Percentiles rank a stretch among this genome's conserved stretches.
Evolutionary conservation across 2,888 invertebrate species (phyloP).

Genomic region (Entomobrya multifasciata): DNA sequence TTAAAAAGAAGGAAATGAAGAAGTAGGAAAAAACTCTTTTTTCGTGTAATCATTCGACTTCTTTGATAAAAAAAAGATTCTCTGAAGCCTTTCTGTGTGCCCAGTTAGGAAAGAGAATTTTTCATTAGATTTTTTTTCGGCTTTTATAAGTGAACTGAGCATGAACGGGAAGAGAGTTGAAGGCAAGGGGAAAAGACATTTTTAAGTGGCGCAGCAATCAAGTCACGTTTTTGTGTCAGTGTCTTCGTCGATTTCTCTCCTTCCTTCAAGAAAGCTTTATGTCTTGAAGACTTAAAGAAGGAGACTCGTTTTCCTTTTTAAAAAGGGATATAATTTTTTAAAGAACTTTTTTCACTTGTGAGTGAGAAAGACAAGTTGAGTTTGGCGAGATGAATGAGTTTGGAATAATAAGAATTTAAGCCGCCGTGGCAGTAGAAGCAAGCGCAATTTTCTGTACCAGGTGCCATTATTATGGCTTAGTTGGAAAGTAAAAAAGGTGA

Average conservation of each 20-base stretch:
- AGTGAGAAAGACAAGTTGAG: not conserved
- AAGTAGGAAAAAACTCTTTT: too few species aligned
- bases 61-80: not conserved
- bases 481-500: constrained; percentile 12
- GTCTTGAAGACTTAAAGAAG: not conserved
- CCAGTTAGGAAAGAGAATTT: not conserved
- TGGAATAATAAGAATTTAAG: constrained; percentile 4
- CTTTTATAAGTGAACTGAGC: not conserved
- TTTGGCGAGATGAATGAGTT: constrained; percentile 7
- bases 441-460: constrained; percentile 13
- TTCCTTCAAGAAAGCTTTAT: not conserved
- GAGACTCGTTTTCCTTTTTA: not conserved
- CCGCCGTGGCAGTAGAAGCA: too few species aligned
- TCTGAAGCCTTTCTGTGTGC: not conserved
- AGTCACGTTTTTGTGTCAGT: constrained; percentile 12
- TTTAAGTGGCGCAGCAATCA: constrained; percentile 8
- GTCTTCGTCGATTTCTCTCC: not conserved
- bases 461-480: constrained; percentile 41
- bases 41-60: too few species aligned
- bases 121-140: not conserved
- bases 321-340: constrained; percentile 11
- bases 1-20: not conserved
- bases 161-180: too few species aligned
- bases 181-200: not conserved
- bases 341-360: constrained; percentile 9